Evolutionary conservation across 2,888 invertebrate species (phyloP).

Genomic region (Phragmatobia fuliginosa): DNA sequence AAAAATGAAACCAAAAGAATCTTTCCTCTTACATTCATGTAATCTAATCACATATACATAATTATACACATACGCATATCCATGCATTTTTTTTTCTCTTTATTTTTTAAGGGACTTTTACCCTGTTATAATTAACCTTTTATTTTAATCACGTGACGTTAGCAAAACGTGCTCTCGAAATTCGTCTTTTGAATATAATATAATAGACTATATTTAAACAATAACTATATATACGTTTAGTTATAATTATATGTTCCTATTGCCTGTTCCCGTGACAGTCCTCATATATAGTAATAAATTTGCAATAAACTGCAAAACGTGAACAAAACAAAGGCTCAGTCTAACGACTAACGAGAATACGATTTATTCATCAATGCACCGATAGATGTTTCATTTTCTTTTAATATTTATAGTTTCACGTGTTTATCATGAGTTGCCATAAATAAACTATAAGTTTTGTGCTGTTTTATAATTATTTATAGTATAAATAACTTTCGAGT

Average conservation of each 20-base stretch:
- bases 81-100: too few species aligned
- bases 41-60: too few species aligned
- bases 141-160: not conserved
- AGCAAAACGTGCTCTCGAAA: not conserved
- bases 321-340: not conserved
- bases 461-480: not conserved
- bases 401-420: slow-evolving; percentile 13
- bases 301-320: not conserved
- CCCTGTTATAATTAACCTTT: too few species aligned
- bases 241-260: not conserved
- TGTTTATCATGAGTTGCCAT: slow-evolving; percentile 12
- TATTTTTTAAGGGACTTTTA: too few species aligned
- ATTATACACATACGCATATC: too few species aligned
- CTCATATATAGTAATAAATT: not conserved
- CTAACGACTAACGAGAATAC: not conserved
- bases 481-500: not conserved
- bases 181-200: not conserved
- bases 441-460: slow-evolving; percentile 9
- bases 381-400: slow-evolving; percentile 7
- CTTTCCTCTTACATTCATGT: too few species aligned
- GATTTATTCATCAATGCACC: not conserved
- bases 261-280: not conserved
- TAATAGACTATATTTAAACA: not conserved
- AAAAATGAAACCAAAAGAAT: too few species aligned
- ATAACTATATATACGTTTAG: not conserved